These are phyloP conservation scores for Poecilus cupreus DNA, from an alignment of 2,888 invertebrate genomes.

Conservation along the genomic window DNA sequence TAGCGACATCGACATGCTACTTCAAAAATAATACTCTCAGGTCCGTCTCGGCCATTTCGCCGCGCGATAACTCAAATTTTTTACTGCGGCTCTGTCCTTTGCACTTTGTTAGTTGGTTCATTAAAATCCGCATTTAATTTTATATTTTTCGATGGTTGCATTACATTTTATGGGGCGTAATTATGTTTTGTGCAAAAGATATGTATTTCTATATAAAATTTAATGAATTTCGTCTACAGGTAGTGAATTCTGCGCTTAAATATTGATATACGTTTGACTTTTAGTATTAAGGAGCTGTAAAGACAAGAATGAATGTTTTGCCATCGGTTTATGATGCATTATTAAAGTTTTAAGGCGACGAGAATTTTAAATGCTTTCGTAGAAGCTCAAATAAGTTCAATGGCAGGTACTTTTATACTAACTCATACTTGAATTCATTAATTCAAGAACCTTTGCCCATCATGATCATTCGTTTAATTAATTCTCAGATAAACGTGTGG, in stretches of 20 bases:
- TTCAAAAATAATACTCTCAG: constrained; percentile 39
- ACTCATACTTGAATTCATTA: not conserved
- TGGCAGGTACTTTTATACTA: not conserved
- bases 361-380: constrained; percentile 1
- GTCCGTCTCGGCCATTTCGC: constrained; percentile 7
- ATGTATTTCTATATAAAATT: constrained; percentile 42
- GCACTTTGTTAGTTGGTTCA: constrained; percentile 22
- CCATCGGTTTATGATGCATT: constrained; percentile 22
- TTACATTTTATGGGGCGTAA: constrained; percentile 52
- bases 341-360: constrained; percentile 6
- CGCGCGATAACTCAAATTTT: constrained; percentile 28
- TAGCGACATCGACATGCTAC: constrained; percentile 18
- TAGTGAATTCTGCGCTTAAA: constrained; percentile 26
- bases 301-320: constrained; percentile 12
- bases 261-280: constrained; percentile 50
- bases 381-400: not conserved
- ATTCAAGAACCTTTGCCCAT: no score
- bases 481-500: no score
- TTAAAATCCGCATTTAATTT: constrained; percentile 27
- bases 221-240: constrained; percentile 55
- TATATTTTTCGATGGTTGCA: constrained; percentile 42
- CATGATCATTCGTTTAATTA: no score
- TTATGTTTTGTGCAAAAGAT: constrained; percentile 50
- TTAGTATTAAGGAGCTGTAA: constrained; percentile 37
- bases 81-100: constrained; percentile 9